Conservation (phyloP, 2,888 invertebrate species). For the Aphidoletes aphidimyza region DNA sequence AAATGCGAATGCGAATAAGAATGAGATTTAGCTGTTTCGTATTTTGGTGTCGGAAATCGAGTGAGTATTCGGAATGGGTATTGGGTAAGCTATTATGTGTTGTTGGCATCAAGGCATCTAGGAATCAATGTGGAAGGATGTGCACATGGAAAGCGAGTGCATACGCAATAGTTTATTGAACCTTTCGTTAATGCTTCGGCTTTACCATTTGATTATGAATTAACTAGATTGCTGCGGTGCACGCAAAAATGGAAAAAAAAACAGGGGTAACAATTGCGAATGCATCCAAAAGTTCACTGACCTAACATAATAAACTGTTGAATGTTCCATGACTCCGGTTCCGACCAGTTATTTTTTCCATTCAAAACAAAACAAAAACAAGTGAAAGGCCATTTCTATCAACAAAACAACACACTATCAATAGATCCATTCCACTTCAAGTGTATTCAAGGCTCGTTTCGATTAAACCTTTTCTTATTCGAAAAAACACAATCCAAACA, state of each 20-base stretch:
- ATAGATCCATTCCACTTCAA: conserved; percentile 1
- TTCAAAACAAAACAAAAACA: conserved; percentile 41
- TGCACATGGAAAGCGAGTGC: neutral
- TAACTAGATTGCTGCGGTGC: neutral
- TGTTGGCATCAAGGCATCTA: too few relatives aligned
- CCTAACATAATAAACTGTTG: conserved; percentile 51
- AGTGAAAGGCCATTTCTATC: conserved; percentile 18
- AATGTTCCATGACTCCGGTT: neutral
- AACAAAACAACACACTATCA: neutral
- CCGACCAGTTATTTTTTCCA: neutral
- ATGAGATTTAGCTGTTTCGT: conserved; percentile 4
- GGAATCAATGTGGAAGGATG: too few relatives aligned
- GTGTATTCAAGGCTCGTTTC: neutral
- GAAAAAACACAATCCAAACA: too few relatives aligned
- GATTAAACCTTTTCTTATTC: too few relatives aligned
- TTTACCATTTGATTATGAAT: neutral
- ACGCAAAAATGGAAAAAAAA: neutral
- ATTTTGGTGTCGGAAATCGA: conserved; percentile 11
- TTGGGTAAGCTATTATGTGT: too few relatives aligned
- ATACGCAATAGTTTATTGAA: conserved; percentile 48
- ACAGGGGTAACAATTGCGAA: conserved; percentile 22
- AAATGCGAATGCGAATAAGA: conserved; percentile 16
- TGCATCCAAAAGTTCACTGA: conserved; percentile 46
- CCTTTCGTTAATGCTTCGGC: neutral
- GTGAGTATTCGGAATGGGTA: neutral